A percentile compares a stretch with the other conserved stretches of the same genome.
Evolutionary conservation across 2,888 invertebrate species (phyloP).

Genomic region (Toxonevra muliebris): DNA sequence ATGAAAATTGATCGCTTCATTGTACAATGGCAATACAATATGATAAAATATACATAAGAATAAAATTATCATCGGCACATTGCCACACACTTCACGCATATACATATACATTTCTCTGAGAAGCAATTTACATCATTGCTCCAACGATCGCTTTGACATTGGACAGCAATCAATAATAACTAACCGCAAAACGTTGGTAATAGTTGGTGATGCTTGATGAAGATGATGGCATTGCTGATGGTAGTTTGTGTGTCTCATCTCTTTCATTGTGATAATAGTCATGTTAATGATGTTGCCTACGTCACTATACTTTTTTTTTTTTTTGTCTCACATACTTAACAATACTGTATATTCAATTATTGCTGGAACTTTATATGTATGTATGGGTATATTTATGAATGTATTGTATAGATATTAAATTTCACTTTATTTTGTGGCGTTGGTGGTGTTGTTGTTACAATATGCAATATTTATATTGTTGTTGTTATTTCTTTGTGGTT

Average conservation of each 20-base stretch:
- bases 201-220: no score
- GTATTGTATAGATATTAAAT: constrained; percentile 5
- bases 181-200: no score
- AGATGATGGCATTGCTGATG: no score
- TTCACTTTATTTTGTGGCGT: constrained; percentile 12
- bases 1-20: no score
- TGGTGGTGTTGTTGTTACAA: constrained; percentile 14
- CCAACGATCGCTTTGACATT: not conserved
- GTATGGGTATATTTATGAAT: not conserved
- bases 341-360: not conserved
- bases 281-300: no score
- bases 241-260: no score
- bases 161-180: not conserved
- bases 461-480: constrained; percentile 22
- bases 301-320: not conserved
- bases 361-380: not conserved
- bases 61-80: not conserved
- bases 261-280: no score
- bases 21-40: no score
- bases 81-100: not conserved
- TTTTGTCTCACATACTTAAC: not conserved
- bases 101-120: not conserved
- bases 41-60: no score
- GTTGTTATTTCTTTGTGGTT: constrained; percentile 10
- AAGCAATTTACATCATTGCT: not conserved